Base-by-base conservation (phyloP, 2,888 invertebrate species). In the Cerastis rubricosa region DNA sequence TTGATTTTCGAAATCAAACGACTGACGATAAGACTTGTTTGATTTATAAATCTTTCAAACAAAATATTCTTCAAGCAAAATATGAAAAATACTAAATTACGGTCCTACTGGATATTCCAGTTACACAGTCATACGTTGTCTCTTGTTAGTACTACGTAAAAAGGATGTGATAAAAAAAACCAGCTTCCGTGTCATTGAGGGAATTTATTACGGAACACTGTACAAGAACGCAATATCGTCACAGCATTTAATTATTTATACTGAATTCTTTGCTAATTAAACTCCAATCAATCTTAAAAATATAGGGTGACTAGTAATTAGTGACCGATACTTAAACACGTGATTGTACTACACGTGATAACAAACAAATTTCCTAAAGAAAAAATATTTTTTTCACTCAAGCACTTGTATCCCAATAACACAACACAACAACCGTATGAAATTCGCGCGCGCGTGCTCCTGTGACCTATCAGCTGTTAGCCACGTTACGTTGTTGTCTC, bases 151-250 rank as follows among this genome's bases (percentile, higher is more conserved):
- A 57, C 7, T n/a, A 64, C 35, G 49, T 47, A 45, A 76, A 76
- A 47, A 51, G 43, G 59, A 59, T 35, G 45, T 51, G 66, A 74
- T 67, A 80, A 63, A 49, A 43, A 51, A 65, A 63, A 57, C 47
- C 17, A 3, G 40, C 63, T 54, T 49, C 17, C 54, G 29, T 57
- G 51, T 59, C 69, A 70, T 66, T 76, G 65, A 22, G 65, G 65
- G n/a, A 69, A 59, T 59, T 59, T 29, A 76, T n/a, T 49, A 81
- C 76, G 35, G 29, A 25, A 74, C 74, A 29, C 22, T 11, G 25
- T 49, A 35, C 8, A 61, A 51, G 7, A 49, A 57, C 49, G 47
- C 11, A 71, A 59, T 43, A 59, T 17, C 17, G n/a, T 51, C 29
- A 45, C 17, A n/a, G 19, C 35, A 49, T 25, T 54, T 40, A 57